Evolutionary conservation across 2,888 invertebrate species (phyloP).

Genomic region (Lepeophtheirus nordmannii): DNA sequence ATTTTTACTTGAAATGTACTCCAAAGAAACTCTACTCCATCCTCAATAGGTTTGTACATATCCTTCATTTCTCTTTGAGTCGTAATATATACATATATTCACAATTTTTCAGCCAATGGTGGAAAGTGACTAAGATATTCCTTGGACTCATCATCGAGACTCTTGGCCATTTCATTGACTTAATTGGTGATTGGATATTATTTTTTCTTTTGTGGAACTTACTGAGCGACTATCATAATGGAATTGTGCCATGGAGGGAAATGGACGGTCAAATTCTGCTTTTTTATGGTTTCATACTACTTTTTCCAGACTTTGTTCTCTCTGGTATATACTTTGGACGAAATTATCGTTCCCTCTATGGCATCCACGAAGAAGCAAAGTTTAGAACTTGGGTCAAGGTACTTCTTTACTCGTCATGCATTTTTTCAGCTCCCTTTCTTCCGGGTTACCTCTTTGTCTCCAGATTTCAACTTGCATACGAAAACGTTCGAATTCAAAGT

Average conservation of each 20-base stretch:
- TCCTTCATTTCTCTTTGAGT: neutral
- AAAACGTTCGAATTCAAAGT: neutral
- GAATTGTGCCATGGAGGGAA: neutral
- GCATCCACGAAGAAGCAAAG: neutral
- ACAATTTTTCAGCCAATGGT: neutral
- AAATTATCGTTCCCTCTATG: slow-evolving; percentile 2
- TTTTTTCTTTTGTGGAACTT: neutral
- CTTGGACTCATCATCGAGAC: neutral
- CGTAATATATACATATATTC: too few species aligned
- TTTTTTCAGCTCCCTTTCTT: slow-evolving; percentile 1
- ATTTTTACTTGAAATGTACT: slow-evolving; percentile 2
- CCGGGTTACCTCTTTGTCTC: neutral
- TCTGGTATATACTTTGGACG: neutral
- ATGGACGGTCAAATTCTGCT: neutral
- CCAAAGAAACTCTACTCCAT: neutral
- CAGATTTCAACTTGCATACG: neutral
- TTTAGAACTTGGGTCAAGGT: neutral
- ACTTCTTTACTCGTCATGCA: neutral
- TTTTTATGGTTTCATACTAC: neutral
- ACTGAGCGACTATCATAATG: slow-evolving; percentile 1
- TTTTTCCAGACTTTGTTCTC: neutral
- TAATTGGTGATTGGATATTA: neutral
- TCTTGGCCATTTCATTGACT: neutral
- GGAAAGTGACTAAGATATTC: neutral
- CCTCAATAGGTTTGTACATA: neutral